A percentile compares a stretch with the other conserved stretches of the same genome.
phyloP scores from a whole-genome alignment of 1,140 invertebrate genomes.

The Thaumatotibia leucotreta region DNA sequence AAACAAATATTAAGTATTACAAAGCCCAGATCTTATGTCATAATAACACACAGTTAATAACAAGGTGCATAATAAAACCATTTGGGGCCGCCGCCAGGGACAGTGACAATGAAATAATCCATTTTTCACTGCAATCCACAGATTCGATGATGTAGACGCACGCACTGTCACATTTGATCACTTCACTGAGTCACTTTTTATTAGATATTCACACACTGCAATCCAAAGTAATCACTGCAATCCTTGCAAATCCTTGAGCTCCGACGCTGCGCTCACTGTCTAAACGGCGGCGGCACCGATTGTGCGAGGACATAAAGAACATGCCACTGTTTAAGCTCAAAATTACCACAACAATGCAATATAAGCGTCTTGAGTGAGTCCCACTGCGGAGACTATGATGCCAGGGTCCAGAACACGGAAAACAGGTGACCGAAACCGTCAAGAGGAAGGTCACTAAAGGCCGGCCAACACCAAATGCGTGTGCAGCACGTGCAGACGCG shows the following conservation, averaged over 20 bases:
- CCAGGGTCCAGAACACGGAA: background rate
- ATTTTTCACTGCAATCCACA: constrained; percentile 59
- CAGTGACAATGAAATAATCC: constrained; percentile 31
- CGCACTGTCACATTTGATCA: constrained; percentile 59
- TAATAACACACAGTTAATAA: constrained; percentile 53
- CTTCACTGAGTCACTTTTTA: constrained; percentile 60
- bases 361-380: constrained; percentile 3
- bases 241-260: constrained; percentile 41
- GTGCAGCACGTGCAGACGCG: no score
- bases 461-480: no score
- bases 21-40: background rate
- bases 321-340: constrained; percentile 29
- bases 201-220: constrained; percentile 59
- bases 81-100: constrained; percentile 69
- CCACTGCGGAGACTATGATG: background rate
- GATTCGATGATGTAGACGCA: constrained; percentile 33
- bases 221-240: constrained; percentile 71
- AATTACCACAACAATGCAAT: constrained; percentile 43
- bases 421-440: constrained; percentile 13
- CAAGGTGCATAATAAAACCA: constrained; percentile 60
- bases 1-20: background rate
- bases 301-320: constrained; percentile 49
- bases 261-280: constrained; percentile 34
- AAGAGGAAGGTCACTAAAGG: background rate
- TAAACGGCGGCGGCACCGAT: constrained; percentile 62